Conservation (phyloP, 2,797 vertebrate species). For the Sebastiscus albofasciatus region DNA sequence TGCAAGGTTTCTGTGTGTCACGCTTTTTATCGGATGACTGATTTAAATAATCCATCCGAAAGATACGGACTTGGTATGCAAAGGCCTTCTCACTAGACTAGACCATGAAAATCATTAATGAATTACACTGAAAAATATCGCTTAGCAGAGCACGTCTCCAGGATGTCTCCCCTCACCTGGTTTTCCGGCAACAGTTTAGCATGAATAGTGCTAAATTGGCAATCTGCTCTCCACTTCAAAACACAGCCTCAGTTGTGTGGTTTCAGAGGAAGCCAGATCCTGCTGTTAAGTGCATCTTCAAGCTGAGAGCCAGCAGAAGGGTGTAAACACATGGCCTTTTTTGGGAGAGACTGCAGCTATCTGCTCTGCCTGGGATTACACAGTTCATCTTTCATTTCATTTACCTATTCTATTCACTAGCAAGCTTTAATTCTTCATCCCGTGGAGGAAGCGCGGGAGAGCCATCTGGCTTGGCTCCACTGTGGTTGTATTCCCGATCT, state of each 20-base stretch:
- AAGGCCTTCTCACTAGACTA: no score
- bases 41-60: no score
- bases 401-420: slow-evolving; percentile 36
- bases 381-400: slow-evolving; percentile 49
- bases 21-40: no score
- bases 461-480: slow-evolving; percentile 58
- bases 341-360: slow-evolving; percentile 31
- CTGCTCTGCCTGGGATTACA: slow-evolving; percentile 23
- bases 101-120: neutral
- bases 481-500: slow-evolving; percentile 38
- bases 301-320: slow-evolving; percentile 57
- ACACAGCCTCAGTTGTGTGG: slow-evolving; percentile 18
- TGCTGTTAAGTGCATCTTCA: slow-evolving; percentile 50
- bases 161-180: slow-evolving; percentile 25
- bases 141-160: neutral
- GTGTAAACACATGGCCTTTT: slow-evolving; percentile 35
- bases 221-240: slow-evolving; percentile 37
- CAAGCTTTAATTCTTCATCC: slow-evolving; percentile 42
- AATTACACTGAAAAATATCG: neutral
- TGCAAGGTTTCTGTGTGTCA: no score
- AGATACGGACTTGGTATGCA: no score
- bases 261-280: slow-evolving; percentile 47
- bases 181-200: slow-evolving; percentile 5
- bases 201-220: slow-evolving; percentile 23
- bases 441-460: slow-evolving; percentile 46